Conservation (phyloP, 2,888 invertebrate genomes). For the Callyntrura guangdongensis region DNA sequence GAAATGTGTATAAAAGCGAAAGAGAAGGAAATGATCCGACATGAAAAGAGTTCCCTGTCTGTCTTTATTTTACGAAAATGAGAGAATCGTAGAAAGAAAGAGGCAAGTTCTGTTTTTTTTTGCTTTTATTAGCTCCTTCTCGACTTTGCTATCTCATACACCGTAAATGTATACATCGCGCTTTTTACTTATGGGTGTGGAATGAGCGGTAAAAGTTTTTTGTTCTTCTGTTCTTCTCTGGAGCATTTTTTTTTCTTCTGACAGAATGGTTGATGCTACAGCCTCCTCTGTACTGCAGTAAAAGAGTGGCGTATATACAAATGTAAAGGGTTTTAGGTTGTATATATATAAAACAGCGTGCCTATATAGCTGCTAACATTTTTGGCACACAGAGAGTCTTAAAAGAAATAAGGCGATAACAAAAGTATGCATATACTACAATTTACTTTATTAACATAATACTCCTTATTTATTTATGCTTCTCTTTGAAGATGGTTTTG, state of each 20-base stretch:
- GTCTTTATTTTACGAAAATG: background rate
- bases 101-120: slow-evolving; percentile 26
- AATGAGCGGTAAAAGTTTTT: slow-evolving; percentile 15
- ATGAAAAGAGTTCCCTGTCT: slow-evolving; percentile 56
- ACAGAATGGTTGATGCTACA: background rate
- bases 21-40: slow-evolving; percentile 44
- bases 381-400: background rate
- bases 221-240: background rate
- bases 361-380: background rate
- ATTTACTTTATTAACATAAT: background rate
- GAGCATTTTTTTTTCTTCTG: background rate
- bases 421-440: background rate
- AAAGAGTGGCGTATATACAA: background rate
- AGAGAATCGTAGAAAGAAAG: background rate
- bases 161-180: background rate
- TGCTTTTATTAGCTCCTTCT: slow-evolving; percentile 4
- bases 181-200: background rate
- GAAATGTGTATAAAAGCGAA: background rate
- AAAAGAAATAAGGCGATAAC: background rate
- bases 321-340: background rate
- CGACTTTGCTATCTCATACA: background rate
- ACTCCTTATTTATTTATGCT: slow-evolving; percentile 20
- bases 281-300: background rate
- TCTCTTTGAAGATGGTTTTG: background rate
- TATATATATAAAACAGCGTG: background rate